These are phyloP conservation scores for Oasisia sp. DNA, from an alignment of 2,888 invertebrate species.

Conservation along the genomic window DNA sequence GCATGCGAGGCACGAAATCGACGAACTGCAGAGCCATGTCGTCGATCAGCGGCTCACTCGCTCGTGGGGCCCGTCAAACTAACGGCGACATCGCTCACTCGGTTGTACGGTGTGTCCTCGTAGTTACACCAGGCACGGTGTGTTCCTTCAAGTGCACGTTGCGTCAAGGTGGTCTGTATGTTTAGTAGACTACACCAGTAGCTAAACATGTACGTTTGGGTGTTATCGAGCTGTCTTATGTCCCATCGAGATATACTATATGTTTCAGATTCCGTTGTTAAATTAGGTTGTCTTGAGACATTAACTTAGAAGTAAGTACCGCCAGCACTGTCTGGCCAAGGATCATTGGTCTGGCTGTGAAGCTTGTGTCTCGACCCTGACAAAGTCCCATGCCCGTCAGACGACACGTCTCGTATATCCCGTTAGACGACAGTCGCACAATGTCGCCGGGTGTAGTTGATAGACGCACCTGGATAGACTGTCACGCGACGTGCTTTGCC, in stretches of 20 bases:
- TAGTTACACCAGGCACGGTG: not conserved
- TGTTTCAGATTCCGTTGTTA: not conserved
- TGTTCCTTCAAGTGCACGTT: not conserved
- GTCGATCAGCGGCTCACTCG: not conserved
- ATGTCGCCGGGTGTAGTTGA: not conserved
- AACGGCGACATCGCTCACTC: not conserved
- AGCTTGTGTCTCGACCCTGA: not conserved
- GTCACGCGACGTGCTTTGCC: not conserved
- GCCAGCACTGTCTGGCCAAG: too few relatives aligned
- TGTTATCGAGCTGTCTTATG: not conserved
- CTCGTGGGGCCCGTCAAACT: not conserved
- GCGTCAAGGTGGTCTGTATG: not conserved
- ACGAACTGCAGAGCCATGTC: conserved; percentile 13
- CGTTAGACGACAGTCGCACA: not conserved
- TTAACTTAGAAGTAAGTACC: not conserved
- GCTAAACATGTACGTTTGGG: not conserved
- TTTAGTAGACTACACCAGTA: not conserved
- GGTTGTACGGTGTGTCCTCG: not conserved
- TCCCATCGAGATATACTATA: not conserved
- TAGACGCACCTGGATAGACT: not conserved
- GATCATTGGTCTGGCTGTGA: too few relatives aligned
- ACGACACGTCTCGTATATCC: not conserved
- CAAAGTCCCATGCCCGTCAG: not conserved
- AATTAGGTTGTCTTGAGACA: not conserved
- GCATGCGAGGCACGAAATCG: conserved; percentile 35